Conservation (phyloP, 2,888 invertebrate species). For the Craniophora ligustri region DNA sequence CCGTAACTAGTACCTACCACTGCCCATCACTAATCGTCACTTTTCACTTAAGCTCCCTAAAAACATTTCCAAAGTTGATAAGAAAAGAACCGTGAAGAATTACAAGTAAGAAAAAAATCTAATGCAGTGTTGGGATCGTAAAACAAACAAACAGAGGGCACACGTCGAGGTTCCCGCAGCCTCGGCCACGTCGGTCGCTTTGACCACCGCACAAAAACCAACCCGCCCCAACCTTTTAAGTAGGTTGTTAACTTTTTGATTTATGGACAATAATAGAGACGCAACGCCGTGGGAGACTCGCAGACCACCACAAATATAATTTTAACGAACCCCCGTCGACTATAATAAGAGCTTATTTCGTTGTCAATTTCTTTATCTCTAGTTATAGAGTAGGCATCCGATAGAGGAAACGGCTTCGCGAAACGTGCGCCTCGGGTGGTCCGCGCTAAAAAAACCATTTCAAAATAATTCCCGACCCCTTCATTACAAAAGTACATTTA, state of each 20-base stretch:
- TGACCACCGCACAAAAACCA: constrained; percentile 85
- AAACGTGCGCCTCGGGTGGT: constrained; percentile 74
- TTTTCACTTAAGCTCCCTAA: constrained; percentile 62
- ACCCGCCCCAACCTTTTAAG: constrained; percentile 86
- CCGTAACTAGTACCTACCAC: too few relatives aligned
- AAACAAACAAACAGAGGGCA: constrained; percentile 86
- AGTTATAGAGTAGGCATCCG: constrained; percentile 60
- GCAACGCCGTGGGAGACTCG: constrained; percentile 87
- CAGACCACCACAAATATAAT: constrained; percentile 83
- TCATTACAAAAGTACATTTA: constrained; percentile 52
- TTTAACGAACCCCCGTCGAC: constrained; percentile 85
- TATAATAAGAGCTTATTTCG: constrained; percentile 80
- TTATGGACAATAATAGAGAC: constrained; percentile 88
- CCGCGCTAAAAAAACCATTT: constrained; percentile 61
- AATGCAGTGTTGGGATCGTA: constrained; percentile 87
- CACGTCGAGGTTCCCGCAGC: constrained; percentile 75
- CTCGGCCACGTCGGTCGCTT: constrained; percentile 81
- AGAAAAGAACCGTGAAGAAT: constrained; percentile 81
- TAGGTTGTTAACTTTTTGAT: constrained; percentile 89
- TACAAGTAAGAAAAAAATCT: constrained; percentile 82
- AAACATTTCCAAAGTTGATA: constrained; percentile 73
- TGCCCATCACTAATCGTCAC: constrained; percentile 41
- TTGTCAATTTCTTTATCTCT: constrained; percentile 77
- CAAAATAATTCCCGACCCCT: constrained; percentile 56
- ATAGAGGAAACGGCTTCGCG: constrained; percentile 56